These are phyloP conservation scores for Neoascia interrupta DNA, from an alignment of 2,888 invertebrate genomes.

Conservation along the genomic window DNA sequence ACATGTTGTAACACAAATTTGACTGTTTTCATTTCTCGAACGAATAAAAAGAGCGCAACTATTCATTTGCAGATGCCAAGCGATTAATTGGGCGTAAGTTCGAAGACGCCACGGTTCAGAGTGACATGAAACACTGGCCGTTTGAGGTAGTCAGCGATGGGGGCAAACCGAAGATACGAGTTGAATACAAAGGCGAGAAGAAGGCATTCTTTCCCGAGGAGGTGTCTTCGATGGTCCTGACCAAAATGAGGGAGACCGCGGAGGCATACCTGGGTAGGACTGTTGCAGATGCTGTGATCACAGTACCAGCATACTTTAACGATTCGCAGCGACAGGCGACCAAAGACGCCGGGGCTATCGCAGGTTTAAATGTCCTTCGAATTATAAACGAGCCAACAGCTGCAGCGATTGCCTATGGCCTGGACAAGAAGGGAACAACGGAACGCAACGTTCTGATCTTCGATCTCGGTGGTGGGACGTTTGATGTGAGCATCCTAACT, in stretches of 20 bases:
- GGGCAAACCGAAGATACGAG: slow-evolving; percentile 90
- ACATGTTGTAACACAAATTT: slow-evolving; percentile 19
- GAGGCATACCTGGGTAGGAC: slow-evolving; percentile 86
- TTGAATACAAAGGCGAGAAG: slow-evolving; percentile 92
- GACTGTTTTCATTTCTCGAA: slow-evolving; percentile 24
- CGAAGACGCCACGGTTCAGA: slow-evolving; percentile 93
- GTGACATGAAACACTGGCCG: slow-evolving; percentile 96
- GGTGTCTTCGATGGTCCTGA: slow-evolving; percentile 94
- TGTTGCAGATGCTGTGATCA: slow-evolving; percentile 88
- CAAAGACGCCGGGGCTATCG: slow-evolving; percentile 90
- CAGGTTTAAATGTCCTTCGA: slow-evolving; percentile 93
- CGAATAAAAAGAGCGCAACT: neutral
- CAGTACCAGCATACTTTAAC: slow-evolving; percentile 91
- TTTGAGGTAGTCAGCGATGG: slow-evolving; percentile 92
- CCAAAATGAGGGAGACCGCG: slow-evolving; percentile 92
- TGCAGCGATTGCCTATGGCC: slow-evolving; percentile 95
- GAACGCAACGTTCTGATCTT: slow-evolving; percentile 90
- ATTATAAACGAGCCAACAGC: slow-evolving; percentile 96
- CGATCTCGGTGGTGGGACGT: slow-evolving; percentile 88
- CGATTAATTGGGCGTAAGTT: slow-evolving; percentile 96
- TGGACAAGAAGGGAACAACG: slow-evolving; percentile 89
- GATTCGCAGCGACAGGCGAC: slow-evolving; percentile 88
- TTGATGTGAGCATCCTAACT: slow-evolving; percentile 93
- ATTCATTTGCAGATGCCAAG: slow-evolving; percentile 87
- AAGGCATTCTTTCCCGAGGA: slow-evolving; percentile 96